Conservation (phyloP, 2,888 invertebrate genomes). For the Orchesellides sinensis region DNA sequence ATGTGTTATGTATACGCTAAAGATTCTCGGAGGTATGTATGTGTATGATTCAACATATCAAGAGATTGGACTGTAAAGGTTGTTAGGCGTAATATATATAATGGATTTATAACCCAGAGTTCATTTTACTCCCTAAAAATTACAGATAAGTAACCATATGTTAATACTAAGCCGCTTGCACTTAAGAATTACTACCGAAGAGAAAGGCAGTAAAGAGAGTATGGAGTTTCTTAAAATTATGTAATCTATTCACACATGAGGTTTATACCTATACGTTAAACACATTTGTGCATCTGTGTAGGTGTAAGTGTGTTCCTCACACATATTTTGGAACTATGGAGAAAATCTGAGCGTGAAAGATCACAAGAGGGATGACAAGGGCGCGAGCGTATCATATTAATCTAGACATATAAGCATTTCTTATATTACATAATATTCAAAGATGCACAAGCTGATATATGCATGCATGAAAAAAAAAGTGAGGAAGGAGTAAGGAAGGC, state of each 20-base stretch:
- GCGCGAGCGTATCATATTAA: not conserved
- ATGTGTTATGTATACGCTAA: no score
- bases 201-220: no score
- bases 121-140: no score
- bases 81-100: no score
- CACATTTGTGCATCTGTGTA: not conserved
- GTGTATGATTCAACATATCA: no score
- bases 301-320: not conserved
- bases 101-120: no score
- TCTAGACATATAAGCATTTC: not conserved
- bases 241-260: constrained; percentile 10
- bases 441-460: not conserved
- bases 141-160: no score
- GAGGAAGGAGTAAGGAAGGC: not conserved
- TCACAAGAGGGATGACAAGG: not conserved
- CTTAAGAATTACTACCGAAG: no score
- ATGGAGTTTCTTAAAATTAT: not conserved
- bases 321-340: not conserved
- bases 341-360: not conserved
- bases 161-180: no score
- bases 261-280: not conserved
- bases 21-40: no score
- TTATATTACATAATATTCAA: not conserved
- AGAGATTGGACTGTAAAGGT: no score
- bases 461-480: not conserved